Base-by-base conservation (phyloP, 1,140 invertebrate species). In the Pseudomyrmex dendroicus region DNA sequence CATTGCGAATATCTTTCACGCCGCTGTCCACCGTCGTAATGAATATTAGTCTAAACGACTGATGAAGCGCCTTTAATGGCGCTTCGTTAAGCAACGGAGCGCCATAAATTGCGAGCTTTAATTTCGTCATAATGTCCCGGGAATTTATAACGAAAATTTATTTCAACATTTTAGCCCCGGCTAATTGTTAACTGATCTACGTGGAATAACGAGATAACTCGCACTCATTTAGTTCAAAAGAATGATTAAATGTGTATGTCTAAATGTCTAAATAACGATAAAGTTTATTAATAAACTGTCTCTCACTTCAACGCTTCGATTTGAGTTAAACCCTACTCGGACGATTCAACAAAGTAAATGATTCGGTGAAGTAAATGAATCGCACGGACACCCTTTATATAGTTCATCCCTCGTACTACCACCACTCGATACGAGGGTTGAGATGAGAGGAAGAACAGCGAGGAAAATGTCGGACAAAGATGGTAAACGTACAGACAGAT, bases 11-110 rank as follows among this genome's bases (percentile, higher is more conserved):
- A 72, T 80, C 22, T 62, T 52, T 48, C 52, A 52, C 54, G 10
- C n/a, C 7, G 54, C 35, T 35, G 57, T 84, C 25, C 48, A 48
- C 72, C 80, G 76, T 52, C 25, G 67, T n/a, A 22, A 22, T 67
- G 35, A 77, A 48, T 68, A 44, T 22, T 20, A 7, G 2, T 59
- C 15, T 20, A 20, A 67, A 83, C 56, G 70, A 74, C 50, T 52
- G 35, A 64, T 1, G 10, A 56, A 52, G 62, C 46, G 62, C 78
- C 50, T 83, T 83, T 73, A 85, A 87, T 76, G 52, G 82, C 48
- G 25, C 54, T 84, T 72, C 66, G 52, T 84, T 52, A 20, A 73
- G 17, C 66, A 46, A 25, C 20, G 67, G 46, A 48, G 22, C 22
- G 22, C 13, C 22, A 70, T 44, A 35, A 70, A 70, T 57, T 9